Conservation (phyloP, 2,888 invertebrate genomes). For the Parelbella ahira region DNA sequence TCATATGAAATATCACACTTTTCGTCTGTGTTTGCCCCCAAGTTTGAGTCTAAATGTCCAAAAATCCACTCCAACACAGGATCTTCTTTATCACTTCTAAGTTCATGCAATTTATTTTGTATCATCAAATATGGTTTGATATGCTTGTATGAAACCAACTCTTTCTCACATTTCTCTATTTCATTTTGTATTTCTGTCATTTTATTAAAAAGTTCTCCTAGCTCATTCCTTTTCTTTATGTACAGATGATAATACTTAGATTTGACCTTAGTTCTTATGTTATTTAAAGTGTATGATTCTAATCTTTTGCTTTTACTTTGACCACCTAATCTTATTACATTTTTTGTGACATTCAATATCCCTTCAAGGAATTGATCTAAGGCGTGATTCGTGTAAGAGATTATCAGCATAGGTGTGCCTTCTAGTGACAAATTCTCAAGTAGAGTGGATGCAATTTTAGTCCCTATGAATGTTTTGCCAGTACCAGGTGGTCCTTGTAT, state of each 20-base stretch:
- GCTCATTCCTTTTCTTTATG: constrained; percentile 48
- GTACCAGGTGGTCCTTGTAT: constrained; percentile 95
- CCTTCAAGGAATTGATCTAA: constrained; percentile 92
- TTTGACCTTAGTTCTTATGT: constrained; percentile 52
- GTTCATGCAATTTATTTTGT: constrained; percentile 38
- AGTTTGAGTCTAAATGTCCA: constrained; percentile 39
- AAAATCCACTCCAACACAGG: constrained; percentile 60
- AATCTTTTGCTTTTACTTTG: constrained; percentile 82
- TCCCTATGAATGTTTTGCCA: constrained; percentile 90
- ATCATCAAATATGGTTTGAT: constrained; percentile 50
- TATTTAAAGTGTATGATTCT: constrained; percentile 72
- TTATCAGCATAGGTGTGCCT: constrained; percentile 85
- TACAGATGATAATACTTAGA: constrained; percentile 61
- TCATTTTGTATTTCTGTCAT: constrained; percentile 60
- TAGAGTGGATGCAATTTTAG: constrained; percentile 85
- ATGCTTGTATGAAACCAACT: constrained; percentile 51
- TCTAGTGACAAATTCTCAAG: constrained; percentile 81
- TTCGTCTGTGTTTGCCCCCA: constrained; percentile 7
- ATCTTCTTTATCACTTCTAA: constrained; percentile 51
- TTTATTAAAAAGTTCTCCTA: constrained; percentile 53
- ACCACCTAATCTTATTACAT: constrained; percentile 85
- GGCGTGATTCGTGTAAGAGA: constrained; percentile 93
- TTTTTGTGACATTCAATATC: constrained; percentile 77
- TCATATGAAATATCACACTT: constrained; percentile 26
- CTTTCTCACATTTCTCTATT: constrained; percentile 63